Conservation (phyloP, 2,797 vertebrate species). For the Acipenser oxyrinchus region DNA sequence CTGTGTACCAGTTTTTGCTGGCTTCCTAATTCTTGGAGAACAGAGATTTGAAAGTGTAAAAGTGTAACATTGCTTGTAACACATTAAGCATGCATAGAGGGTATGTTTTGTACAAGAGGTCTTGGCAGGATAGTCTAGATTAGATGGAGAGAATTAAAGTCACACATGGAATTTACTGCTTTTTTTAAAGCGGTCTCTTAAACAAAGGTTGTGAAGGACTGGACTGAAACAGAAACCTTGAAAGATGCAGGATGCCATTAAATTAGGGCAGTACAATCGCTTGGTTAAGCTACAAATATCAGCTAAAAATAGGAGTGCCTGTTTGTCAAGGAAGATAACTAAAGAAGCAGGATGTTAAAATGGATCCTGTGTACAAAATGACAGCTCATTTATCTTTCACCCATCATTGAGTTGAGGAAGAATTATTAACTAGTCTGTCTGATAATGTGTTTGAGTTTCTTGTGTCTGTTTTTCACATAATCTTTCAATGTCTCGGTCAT, state of each 20-base stretch:
- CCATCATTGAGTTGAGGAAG: background rate
- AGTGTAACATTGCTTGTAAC: too few relatives aligned
- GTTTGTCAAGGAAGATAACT: conserved; percentile 15
- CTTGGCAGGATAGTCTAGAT: too few relatives aligned
- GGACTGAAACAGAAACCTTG: conserved; percentile 14
- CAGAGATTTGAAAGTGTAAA: too few relatives aligned
- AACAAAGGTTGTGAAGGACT: conserved; percentile 23
- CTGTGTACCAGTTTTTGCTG: too few relatives aligned
- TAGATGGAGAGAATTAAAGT: conserved; percentile 28
- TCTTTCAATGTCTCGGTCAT: too few relatives aligned
- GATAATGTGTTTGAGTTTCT: too few relatives aligned
- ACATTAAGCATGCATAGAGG: too few relatives aligned
- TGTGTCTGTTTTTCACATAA: too few relatives aligned
- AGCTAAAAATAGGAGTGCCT: conserved; percentile 16
- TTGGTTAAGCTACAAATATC: background rate
- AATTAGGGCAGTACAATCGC: conserved; percentile 22
- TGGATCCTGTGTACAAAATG: conserved; percentile 8
- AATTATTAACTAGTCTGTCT: background rate
- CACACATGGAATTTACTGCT: conserved; percentile 29
- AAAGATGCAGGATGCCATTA: conserved; percentile 19
- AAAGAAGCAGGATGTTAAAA: conserved; percentile 18
- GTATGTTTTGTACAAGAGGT: too few relatives aligned
- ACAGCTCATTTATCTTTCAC: background rate
- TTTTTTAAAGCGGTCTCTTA: conserved; percentile 15
- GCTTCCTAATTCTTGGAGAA: too few relatives aligned